A percentile compares a stretch with the other conserved stretches of the same genome.
Evolutionary conservation across 2,888 invertebrate species (phyloP).

Genomic region (Epsilonema sp.): DNA sequence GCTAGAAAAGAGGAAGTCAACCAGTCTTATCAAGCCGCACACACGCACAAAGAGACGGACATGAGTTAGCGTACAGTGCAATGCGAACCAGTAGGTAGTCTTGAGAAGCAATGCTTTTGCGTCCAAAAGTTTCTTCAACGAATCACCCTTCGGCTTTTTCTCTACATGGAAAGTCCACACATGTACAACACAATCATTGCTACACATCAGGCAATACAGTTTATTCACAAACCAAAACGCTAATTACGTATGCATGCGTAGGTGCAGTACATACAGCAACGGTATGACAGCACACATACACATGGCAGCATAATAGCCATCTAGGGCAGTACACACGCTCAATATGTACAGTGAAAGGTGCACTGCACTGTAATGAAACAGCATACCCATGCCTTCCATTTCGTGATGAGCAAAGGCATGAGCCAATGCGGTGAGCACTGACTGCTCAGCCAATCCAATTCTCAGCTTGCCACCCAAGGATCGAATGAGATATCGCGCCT

Average conservation of each 20-base stretch:
- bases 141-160: slow-evolving; percentile 39
- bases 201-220: too few relatives aligned
- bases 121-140: slow-evolving; percentile 54
- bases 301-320: too few relatives aligned
- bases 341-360: too few relatives aligned
- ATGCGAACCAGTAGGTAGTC: slow-evolving; percentile 60
- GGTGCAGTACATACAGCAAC: too few relatives aligned
- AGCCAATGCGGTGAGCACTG: slow-evolving; percentile 70
- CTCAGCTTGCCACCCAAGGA: slow-evolving; percentile 79
- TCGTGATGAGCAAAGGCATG: slow-evolving; percentile 40
- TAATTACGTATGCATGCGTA: too few relatives aligned
- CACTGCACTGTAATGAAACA: too few relatives aligned
- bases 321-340: too few relatives aligned
- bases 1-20: slow-evolving; percentile 33
- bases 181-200: background rate
- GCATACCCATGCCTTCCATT: too few relatives aligned
- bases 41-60: background rate
- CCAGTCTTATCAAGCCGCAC: background rate
- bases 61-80: background rate
- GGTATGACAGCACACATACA: too few relatives aligned
- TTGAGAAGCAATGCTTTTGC: slow-evolving; percentile 56
- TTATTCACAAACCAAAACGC: too few relatives aligned
- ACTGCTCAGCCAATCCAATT: slow-evolving; percentile 90
- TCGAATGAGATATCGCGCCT: slow-evolving; percentile 70
- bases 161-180: slow-evolving; percentile 10